A percentile compares a stretch with the other conserved stretches of the same genome.
phyloP scores from a whole-genome alignment of 2,113 vertebrate species.

The Limnothrissa miodon region DNA sequence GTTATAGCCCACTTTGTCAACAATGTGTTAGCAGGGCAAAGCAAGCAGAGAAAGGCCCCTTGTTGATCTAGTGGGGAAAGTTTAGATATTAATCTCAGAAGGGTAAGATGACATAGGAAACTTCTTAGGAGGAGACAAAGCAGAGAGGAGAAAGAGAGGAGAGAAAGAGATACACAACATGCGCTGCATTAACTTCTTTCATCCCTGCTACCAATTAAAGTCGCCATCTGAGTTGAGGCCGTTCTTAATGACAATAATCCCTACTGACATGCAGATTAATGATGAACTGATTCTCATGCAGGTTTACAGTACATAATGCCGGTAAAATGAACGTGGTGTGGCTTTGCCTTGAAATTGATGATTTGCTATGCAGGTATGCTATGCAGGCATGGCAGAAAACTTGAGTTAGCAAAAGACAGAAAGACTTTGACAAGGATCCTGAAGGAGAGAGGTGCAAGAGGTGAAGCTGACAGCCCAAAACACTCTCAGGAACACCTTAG shows the following conservation, averaged over 20 bases:
- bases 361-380: background rate
- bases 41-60: background rate
- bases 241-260: constrained; percentile 17
- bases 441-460: background rate
- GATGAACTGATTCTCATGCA: background rate
- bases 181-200: constrained; percentile 33
- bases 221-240: background rate
- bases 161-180: background rate
- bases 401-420: background rate
- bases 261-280: constrained; percentile 1
- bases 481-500: background rate
- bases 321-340: background rate
- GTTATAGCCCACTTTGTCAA: background rate
- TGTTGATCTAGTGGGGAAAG: background rate
- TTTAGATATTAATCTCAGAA: background rate
- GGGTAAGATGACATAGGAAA: background rate
- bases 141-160: background rate
- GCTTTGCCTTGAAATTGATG: background rate
- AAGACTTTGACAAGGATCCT: background rate
- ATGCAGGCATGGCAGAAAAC: background rate
- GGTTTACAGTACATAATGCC: constrained; percentile 19
- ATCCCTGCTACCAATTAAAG: constrained; percentile 36
- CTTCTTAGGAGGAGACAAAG: constrained; percentile 9
- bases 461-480: background rate
- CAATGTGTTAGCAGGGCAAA: background rate